Base-by-base conservation (phyloP, 2,797 vertebrate genomes). In the Mus caroli region DNA sequence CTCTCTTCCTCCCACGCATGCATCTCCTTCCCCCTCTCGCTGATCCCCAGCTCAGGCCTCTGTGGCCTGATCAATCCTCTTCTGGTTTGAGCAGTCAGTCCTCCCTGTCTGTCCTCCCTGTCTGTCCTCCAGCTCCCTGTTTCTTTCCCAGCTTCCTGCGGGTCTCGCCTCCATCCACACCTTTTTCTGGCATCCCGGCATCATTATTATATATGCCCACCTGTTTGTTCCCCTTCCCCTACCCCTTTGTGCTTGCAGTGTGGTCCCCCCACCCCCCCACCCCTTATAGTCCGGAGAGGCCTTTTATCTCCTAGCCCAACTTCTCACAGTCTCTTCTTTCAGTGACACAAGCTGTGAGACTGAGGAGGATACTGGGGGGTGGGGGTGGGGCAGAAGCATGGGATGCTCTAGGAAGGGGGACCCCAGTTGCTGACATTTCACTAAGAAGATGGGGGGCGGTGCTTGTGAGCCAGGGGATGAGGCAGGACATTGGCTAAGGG, bases 401-500 rank as follows among this genome's bases (percentile, higher is more conserved):
- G 28, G 62, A 19, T 54, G 79, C 52, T 52, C 75, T 58, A 46
- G 83, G 94, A 90, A 90, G 94, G 96, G 94, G 96, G 90, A 97
- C 54, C 54, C 71, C 52, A 93, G 92, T 99, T 99, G 99, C 99
- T 99, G 87, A 64, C 9, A 37, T 62, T 85, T 82, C 37, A 77
- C n/a, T 85, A 99, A 99, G 98, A 99, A 99, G 98, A 98, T 99
- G 98, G 98, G 95, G 34, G 28, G 60, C 6, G 10, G 62, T 64
- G 17, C 98, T 99, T 96, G 98, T 99, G 96, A 98, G 98, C 97
- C 28, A 12, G 99, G 99, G 94, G 98, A 98, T 40, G 98, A 98
- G 96, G 98, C 98, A 94, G 99, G 99, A 98, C 98, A 97, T 52
- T 60, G 78, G 56, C 67, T 43, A 60, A 80, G 85, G 62, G 46